Percentiles rank a stretch among this genome's conserved stretches.
These are phyloP conservation scores for Lamellibrachia columna DNA, from an alignment of 2,888 invertebrate species.

Conservation along the genomic window DNA sequence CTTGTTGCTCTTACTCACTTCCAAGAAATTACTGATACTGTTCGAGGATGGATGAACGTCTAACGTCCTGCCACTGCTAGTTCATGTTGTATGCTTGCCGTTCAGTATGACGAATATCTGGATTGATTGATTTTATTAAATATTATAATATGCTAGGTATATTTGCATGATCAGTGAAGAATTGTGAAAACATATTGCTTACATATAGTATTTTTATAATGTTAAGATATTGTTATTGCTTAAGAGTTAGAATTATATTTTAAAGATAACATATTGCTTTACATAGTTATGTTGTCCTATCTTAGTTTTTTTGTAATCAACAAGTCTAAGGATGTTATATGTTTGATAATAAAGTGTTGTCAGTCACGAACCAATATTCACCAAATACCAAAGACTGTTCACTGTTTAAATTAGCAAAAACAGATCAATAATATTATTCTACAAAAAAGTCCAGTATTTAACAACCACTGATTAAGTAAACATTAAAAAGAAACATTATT, in stretches of 20 bases:
- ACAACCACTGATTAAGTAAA: too few relatives aligned
- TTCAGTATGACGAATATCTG: neutral
- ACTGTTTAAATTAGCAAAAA: neutral
- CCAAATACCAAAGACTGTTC: neutral
- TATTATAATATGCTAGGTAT: neutral
- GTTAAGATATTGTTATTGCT: neutral
- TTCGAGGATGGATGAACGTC: neutral
- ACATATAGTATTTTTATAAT: neutral
- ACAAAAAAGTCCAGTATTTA: too few relatives aligned
- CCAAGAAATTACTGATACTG: neutral
- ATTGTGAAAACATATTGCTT: neutral
- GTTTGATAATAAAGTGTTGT: neutral
- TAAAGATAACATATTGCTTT: neutral
- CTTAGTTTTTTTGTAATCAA: too few relatives aligned
- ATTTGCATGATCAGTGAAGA: neutral
- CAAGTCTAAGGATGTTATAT: neutral
- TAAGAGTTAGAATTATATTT: neutral
- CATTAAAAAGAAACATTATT: too few relatives aligned
- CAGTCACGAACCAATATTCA: neutral
- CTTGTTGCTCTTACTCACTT: neutral
- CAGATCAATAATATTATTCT: neutral
- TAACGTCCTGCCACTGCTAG: neutral
- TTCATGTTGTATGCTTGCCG: neutral
- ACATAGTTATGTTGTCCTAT: neutral
- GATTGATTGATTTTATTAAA: neutral